These are phyloP conservation scores for Datnioides undecimradiatus DNA, from an alignment of 2,113 vertebrate genomes.

Conservation along the genomic window DNA sequence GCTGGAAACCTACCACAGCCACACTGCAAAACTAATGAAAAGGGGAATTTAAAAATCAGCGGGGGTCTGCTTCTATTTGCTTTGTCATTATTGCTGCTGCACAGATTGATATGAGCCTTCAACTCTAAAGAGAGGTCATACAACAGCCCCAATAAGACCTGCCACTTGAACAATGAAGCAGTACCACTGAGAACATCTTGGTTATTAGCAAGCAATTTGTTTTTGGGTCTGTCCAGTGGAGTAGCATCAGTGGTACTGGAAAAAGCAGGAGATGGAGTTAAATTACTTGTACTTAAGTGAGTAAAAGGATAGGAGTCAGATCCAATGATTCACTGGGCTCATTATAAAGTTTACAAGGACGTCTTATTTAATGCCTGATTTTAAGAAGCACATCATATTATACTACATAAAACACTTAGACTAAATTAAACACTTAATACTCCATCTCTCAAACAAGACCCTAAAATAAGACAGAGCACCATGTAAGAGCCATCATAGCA, in stretches of 20 bases:
- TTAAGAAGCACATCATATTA: not conserved
- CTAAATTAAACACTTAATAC: constrained; percentile 26
- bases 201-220: not conserved
- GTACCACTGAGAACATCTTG: not conserved
- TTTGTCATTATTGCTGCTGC: constrained; percentile 65
- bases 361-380: not conserved
- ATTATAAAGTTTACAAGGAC: not conserved
- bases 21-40: constrained; percentile 25
- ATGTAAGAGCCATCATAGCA: constrained; percentile 56
- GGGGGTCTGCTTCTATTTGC: constrained; percentile 46
- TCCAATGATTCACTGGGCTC: not conserved
- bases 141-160: constrained; percentile 40
- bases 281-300: not conserved
- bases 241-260: not conserved
- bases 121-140: constrained; percentile 62
- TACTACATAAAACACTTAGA: no score
- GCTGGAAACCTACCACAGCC: constrained; percentile 34
- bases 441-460: not conserved
- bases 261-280: not conserved
- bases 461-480: not conserved
- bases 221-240: not conserved
- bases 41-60: not conserved
- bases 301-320: not conserved
- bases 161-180: constrained; percentile 54
- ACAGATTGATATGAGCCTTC: constrained; percentile 51